Conservation (phyloP, 2,113 vertebrate genomes). For the Rattus rattus region DNA sequence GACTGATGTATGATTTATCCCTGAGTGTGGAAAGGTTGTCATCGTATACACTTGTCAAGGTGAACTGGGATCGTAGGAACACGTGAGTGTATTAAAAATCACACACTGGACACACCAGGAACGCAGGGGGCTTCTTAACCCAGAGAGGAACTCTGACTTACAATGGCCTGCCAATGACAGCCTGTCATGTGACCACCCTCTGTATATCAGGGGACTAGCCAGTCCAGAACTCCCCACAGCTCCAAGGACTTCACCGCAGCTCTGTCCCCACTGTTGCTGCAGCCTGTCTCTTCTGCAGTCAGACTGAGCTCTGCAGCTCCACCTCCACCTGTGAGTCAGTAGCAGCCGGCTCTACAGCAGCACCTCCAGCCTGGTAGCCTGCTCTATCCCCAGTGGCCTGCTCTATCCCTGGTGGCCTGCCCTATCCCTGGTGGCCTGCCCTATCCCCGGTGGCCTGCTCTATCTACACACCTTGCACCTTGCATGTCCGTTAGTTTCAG, state of each 20-base stretch:
- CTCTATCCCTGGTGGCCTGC: too few species aligned
- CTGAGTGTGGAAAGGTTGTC: background rate
- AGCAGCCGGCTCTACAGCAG: background rate
- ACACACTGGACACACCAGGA: background rate
- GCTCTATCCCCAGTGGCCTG: too few species aligned
- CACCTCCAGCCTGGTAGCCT: background rate
- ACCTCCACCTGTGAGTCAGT: background rate
- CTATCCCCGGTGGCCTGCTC: background rate
- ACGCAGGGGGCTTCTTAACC: too few species aligned
- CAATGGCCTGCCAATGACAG: accelerated
- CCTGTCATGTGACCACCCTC: background rate
- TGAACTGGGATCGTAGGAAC: too few species aligned
- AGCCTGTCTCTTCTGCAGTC: background rate
- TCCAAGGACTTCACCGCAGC: background rate
- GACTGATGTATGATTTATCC: background rate
- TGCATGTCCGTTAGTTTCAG: background rate
- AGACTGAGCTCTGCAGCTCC: background rate
- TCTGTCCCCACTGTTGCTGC: background rate
- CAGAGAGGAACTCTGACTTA: background rate
- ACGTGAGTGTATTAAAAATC: background rate
- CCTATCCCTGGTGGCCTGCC: too few species aligned
- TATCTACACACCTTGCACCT: too few species aligned
- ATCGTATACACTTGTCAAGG: background rate
- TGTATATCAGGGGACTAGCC: background rate
- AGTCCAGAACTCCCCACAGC: background rate